Evolutionary conservation across 2,888 invertebrate species (phyloP).

Genomic region (Plebejus melissa): DNA sequence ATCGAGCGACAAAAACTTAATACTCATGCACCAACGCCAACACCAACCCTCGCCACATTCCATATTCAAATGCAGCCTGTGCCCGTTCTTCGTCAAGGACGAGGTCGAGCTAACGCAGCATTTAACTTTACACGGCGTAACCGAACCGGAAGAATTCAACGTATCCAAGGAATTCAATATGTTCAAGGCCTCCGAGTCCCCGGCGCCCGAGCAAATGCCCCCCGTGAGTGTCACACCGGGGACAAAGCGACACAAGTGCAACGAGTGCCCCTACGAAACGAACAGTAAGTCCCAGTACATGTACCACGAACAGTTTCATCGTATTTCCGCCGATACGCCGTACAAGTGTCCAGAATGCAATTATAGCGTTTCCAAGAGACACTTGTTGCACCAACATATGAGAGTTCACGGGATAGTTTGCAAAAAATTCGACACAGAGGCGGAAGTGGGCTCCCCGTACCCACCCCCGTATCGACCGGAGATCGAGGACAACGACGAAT

Average conservation of each 20-base stretch:
- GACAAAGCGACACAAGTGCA: slow-evolving; percentile 86
- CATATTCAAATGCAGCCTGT: slow-evolving; percentile 88
- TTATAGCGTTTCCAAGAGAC: slow-evolving; percentile 89
- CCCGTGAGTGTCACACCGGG: slow-evolving; percentile 45
- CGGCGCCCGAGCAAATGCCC: slow-evolving; percentile 45
- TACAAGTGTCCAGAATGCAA: slow-evolving; percentile 90
- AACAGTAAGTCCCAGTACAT: slow-evolving; percentile 92
- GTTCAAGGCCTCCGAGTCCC: slow-evolving; percentile 62
- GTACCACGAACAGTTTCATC: slow-evolving; percentile 92
- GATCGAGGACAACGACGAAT: slow-evolving; percentile 45
- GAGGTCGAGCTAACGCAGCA: slow-evolving; percentile 85
- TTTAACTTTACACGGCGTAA: slow-evolving; percentile 81
- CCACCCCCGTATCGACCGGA: slow-evolving; percentile 37
- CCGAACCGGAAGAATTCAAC: slow-evolving; percentile 73
- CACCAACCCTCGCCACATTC: slow-evolving; percentile 84
- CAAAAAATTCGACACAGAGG: slow-evolving; percentile 65
- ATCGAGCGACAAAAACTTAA: slow-evolving; percentile 76
- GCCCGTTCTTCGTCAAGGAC: slow-evolving; percentile 87
- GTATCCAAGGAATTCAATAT: slow-evolving; percentile 45
- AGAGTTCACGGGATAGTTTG: slow-evolving; percentile 83
- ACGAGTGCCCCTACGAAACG: slow-evolving; percentile 90
- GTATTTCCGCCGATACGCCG: slow-evolving; percentile 82
- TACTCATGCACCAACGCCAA: slow-evolving; percentile 83
- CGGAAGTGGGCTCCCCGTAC: slow-evolving; percentile 58
- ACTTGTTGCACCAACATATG: slow-evolving; percentile 90